Base-by-base conservation (phyloP, 1,140 invertebrate species). In the Drosophila funebris region DNA sequence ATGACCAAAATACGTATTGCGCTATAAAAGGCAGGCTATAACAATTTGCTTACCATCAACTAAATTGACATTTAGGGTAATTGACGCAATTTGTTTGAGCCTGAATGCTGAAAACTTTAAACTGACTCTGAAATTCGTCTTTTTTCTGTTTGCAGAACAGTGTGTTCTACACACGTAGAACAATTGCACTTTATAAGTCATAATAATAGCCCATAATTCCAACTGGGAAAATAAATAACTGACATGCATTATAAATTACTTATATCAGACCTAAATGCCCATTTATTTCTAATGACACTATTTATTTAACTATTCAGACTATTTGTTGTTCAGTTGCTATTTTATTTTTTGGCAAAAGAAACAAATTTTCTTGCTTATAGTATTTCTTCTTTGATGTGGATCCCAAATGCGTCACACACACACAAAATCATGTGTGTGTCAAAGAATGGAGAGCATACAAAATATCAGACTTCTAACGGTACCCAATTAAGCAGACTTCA, bases 31-130 rank as follows among this genome's bases (percentile, higher is more conserved):
- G 52, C 53, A 13, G 22, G 20, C 43, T 46, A 20, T 29, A 13
- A 39, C 14, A 52, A 53, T 53, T 54, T 37, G 57, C 27, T 41
- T 31, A 20, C 16, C 41, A 7, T 6, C 56, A 58, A 39, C 46
- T 14, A 53, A 63, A 44, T 48, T 48, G 50, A 54, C 67, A 70
- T 70, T 70, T 48, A 31, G 67, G 39, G 48, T 70, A 70, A 70
- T 70, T 70, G 67, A 16, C 37, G 63, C 24, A 48, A 67, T 67
- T 48, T 58, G 53, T 63, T 56, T 31, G 20, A 31, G 39, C 27
- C 27, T 27, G 13, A 61, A 39, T 18, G 48, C 16, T n/a, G 18
- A 39, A 8, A 37, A 39, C 11, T 18, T 6, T 41, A 31, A 50
- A 22, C 36, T 27, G 24, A 27, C 24, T 27, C 1, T 27, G 24